These are phyloP conservation scores for Pangasianodon hypophthalmus DNA, from an alignment of 2,113 vertebrate genomes.

Conservation along the genomic window DNA sequence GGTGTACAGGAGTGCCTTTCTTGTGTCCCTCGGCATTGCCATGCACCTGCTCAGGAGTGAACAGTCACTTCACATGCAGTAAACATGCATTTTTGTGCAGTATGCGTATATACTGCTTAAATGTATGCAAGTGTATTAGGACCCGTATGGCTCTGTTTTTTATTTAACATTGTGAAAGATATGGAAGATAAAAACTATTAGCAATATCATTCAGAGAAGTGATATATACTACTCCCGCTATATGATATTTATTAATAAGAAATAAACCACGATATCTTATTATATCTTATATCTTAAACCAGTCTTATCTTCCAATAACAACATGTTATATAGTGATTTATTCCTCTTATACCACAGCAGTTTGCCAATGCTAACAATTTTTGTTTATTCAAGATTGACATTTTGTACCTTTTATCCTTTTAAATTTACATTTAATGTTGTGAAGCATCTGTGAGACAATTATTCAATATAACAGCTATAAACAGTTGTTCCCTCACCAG, in stretches of 20 bases:
- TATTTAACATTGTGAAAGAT: neutral
- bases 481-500: neutral
- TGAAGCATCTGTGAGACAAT: neutral
- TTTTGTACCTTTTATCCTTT: neutral
- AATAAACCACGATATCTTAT: neutral
- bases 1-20: constrained; percentile 1
- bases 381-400: neutral
- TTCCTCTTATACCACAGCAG: neutral
- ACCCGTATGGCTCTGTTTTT: neutral
- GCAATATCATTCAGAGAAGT: neutral
- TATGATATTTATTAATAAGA: neutral
- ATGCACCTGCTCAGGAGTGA: constrained; percentile 49
- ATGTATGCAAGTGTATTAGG: neutral
- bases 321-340: neutral
- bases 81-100: neutral
- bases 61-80: constrained; percentile 36
- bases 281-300: too few relatives aligned
- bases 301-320: neutral
- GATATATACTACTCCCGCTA: neutral
- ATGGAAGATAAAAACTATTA: neutral
- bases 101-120: neutral
- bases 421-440: neutral
- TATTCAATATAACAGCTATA: neutral
- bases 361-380: neutral
- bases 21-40: neutral